Conservation (phyloP, 1,140 invertebrate genomes). For the Yoshiicerus persimilis region DNA sequence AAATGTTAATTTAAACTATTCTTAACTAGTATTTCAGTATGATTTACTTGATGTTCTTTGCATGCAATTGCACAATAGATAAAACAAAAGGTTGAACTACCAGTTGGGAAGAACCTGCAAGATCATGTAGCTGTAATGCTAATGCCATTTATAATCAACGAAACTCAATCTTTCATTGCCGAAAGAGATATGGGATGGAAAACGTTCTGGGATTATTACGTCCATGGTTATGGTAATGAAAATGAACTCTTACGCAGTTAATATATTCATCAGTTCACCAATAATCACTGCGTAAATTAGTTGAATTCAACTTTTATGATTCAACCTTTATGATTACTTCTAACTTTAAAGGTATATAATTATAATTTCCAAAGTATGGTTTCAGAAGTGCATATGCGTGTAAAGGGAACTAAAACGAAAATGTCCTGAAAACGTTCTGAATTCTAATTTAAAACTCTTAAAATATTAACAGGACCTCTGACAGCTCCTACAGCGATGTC, state of each 20-base stretch:
- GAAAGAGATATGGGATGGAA: constrained; percentile 19
- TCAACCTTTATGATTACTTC: too few species aligned
- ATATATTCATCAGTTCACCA: too few species aligned
- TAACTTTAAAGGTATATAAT: too few species aligned
- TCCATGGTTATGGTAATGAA: background rate
- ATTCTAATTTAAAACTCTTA: background rate
- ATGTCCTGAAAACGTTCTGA: background rate
- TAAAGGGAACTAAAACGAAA: too few species aligned
- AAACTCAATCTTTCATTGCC: constrained; percentile 26
- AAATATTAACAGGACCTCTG: background rate
- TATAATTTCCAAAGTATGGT: too few species aligned
- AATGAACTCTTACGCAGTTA: too few species aligned
- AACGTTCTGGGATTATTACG: background rate
- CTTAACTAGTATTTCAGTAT: too few species aligned
- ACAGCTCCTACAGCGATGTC: background rate
- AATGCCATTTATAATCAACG: constrained; percentile 11
- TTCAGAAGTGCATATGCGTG: too few species aligned
- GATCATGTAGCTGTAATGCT: constrained; percentile 24
- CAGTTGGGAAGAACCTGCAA: constrained; percentile 40
- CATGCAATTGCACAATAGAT: constrained; percentile 28
- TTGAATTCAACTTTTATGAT: too few species aligned
- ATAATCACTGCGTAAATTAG: too few species aligned
- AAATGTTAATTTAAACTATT: too few species aligned
- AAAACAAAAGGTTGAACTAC: constrained; percentile 33
- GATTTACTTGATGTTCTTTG: too few species aligned